phyloP scores from a whole-genome alignment of 2,888 invertebrate species.

The Drosophila aldrichi region DNA sequence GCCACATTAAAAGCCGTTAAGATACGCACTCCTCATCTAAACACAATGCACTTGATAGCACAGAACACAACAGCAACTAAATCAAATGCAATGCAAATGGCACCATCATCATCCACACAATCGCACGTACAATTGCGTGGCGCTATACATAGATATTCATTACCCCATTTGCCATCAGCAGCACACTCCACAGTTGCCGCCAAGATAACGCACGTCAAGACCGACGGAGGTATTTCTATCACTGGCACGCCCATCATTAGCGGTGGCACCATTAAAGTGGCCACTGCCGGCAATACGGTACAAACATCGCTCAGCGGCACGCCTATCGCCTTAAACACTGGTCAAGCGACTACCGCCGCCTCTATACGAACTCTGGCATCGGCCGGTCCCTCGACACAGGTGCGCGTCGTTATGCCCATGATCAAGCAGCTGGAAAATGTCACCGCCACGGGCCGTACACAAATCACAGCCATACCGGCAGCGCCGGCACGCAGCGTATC shows the following conservation, averaged over 20 bases:
- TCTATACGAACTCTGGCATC: slow-evolving; percentile 82
- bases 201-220: slow-evolving; percentile 86
- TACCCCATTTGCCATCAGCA: slow-evolving; percentile 70
- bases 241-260: slow-evolving; percentile 63
- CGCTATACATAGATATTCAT: slow-evolving; percentile 72
- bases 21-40: slow-evolving; percentile 59
- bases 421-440: slow-evolving; percentile 86
- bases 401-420: slow-evolving; percentile 85
- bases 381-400: slow-evolving; percentile 84
- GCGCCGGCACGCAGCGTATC: slow-evolving; percentile 82
- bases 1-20: slow-evolving; percentile 69
- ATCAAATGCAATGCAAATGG: slow-evolving; percentile 36
- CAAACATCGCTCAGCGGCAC: slow-evolving; percentile 70
- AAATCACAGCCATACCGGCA: slow-evolving; percentile 85
- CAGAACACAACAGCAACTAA: slow-evolving; percentile 48
- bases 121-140: slow-evolving; percentile 64
- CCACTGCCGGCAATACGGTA: slow-evolving; percentile 62
- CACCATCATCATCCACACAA: slow-evolving; percentile 56
- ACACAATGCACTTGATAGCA: slow-evolving; percentile 55
- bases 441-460: slow-evolving; percentile 80
- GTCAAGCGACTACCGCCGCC: slow-evolving; percentile 79
- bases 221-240: slow-evolving; percentile 78
- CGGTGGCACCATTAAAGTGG: slow-evolving; percentile 79
- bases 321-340: slow-evolving; percentile 74
- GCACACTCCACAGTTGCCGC: slow-evolving; percentile 85